These are phyloP conservation scores for Panorpa germanica DNA, from an alignment of 2,888 invertebrate genomes.

Conservation along the genomic window DNA sequence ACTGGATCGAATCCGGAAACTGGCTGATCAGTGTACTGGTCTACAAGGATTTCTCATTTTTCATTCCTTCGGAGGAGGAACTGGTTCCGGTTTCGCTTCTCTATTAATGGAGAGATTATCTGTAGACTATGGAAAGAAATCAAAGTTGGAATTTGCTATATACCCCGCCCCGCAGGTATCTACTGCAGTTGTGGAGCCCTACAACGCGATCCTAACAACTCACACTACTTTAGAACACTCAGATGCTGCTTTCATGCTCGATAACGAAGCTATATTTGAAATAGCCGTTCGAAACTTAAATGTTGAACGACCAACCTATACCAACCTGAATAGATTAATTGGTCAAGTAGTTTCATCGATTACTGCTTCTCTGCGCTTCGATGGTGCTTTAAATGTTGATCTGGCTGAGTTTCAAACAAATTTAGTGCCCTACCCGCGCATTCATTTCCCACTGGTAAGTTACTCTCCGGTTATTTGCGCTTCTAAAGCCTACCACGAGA, in stretches of 20 bases:
- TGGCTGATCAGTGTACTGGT: constrained; percentile 54
- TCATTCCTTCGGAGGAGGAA: constrained; percentile 68
- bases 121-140: constrained; percentile 67
- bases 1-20: constrained; percentile 46
- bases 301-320: constrained; percentile 66
- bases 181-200: constrained; percentile 77
- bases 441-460: constrained; percentile 36
- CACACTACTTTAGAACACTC: constrained; percentile 65
- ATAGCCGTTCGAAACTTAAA: constrained; percentile 65
- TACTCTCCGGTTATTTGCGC: constrained; percentile 37
- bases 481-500: constrained; percentile 37
- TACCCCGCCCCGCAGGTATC: constrained; percentile 73
- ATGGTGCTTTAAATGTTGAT: constrained; percentile 37
- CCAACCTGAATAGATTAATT: constrained; percentile 67
- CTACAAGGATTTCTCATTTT: constrained; percentile 63
- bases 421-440: constrained; percentile 37
- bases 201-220: constrained; percentile 71
- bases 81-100: constrained; percentile 67
- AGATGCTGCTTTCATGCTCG: constrained; percentile 76
- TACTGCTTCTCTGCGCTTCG: constrained; percentile 37
- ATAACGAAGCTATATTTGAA: constrained; percentile 77
- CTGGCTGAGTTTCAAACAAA: constrained; percentile 38
- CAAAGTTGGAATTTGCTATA: constrained; percentile 64
- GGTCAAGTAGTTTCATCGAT: constrained; percentile 45
- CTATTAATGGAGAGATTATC: constrained; percentile 64